Evolutionary conservation across 2,113 vertebrate genomes (phyloP), one percentile per base, ranked within the genome.

Genomic region (Lepus europaeus): DNA sequence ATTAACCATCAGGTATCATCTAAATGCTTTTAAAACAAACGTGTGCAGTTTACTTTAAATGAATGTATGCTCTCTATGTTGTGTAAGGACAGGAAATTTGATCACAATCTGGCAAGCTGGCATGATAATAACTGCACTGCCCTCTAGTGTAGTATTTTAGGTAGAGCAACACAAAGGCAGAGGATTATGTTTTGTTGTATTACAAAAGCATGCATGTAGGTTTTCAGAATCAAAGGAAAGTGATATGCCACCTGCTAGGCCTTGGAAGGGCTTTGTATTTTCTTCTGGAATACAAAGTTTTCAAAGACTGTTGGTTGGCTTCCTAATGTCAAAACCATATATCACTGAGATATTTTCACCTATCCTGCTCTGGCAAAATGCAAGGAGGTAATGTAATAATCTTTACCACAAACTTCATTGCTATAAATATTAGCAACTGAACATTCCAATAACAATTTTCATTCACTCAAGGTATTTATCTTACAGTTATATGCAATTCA

Each of bases 121-220:
- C 97, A 98, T 96, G 83, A 33, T 86, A 97, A 97, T 98, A 98
- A 96, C 96, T 97, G 80, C 64, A 98, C 97, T 98, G 98, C 97
- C 98, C 98, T 98, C 98, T 99, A 97, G 98, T 98, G 98, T 84
- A 80, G 0, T 1, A 9, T 22, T 31, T 1, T 29, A 22, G 89
- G 73, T 80, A 98, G 39, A 45, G 85, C 97, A 95, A n/a, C 5
- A 56, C 0, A 81, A 70, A 86, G 1, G 20, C 9, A 31, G 33
- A 49, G 16, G 2, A 9, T 72, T 81, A 33, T 36, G 16, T 59
- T 56, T 68, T 25, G 1, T 27, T 39, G 14, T 39, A 4, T 23
- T 49, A n/a, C 10, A 19, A 1, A 59, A 27, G 9, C 9, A 29
- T 2, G 2, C 4, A 3, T 33, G 39, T 31, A 20, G 3, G 1